Evolutionary conservation across 2,113 vertebrate species (phyloP), one percentile per base, ranked within the genome.

Genomic region (Pholis gunnellus): DNA sequence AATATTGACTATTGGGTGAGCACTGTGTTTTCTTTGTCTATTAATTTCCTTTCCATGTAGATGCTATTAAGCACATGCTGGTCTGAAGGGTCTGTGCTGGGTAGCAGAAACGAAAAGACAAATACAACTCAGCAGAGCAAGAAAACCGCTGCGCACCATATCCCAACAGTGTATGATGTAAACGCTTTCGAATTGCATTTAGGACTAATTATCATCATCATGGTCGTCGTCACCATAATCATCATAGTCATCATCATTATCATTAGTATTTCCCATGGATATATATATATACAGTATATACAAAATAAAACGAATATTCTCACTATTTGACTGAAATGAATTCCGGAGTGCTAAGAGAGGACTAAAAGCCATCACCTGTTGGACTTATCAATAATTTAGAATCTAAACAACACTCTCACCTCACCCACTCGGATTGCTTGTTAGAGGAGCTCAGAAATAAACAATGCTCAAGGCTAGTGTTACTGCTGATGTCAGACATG

Each of bases 401-500:
- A 67, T 29, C 22, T n/a, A 68, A 87, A 78, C 64, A 88, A 70
- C 68, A 73, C 50, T 54, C 29, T 70, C 63, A 66, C 40, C 80
- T 69, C 71, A 59, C 6, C 66, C 31, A 40, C 80, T 75, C 14
- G 11, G 29, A 73, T 10, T 54, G 77, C 67, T 77, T 85, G 52
- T 76, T 86, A 82, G 54, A 81, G 66, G 11, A 80, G 57, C 60
- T 65, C 78, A 77, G 71, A 74, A 74, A 81, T 70, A 79, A 82
- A 83, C 50, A 17, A 59, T 44, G 73, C 85, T 66, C 29, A 75
- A 72, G 88, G 89, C 75, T 10, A 50, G 68, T 87, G 85, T 87
- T 81, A 71, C 38, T 69, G 69, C 76, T 74, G 63, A 64, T 89
- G 76, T 89, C 81, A 85, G 79, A 83, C 64, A 78, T 57, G 46